These are phyloP conservation scores for Perognathus longimembris DNA, from an alignment of 2,113 vertebrate species.

Conservation along the genomic window DNA sequence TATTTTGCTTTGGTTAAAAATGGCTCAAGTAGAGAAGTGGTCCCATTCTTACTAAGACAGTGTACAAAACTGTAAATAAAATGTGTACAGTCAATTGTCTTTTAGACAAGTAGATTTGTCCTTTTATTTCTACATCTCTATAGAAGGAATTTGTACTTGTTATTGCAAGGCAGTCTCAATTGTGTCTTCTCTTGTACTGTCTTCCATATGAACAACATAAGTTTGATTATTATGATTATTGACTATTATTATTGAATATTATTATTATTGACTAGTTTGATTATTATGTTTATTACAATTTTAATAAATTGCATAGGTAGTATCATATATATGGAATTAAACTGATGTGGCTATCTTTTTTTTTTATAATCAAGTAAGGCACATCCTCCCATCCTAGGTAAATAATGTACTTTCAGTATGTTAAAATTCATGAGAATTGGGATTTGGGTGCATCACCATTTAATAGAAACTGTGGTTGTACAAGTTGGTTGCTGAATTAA, in stretches of 20 bases:
- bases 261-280: constrained; percentile 83
- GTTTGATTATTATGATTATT: too few species aligned
- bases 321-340: constrained; percentile 81
- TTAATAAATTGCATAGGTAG: constrained; percentile 86
- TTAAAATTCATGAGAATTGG: constrained; percentile 70
- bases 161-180: constrained; percentile 86
- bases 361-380: constrained; percentile 77
- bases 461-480: constrained; percentile 21
- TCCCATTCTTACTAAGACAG: too few species aligned
- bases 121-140: constrained; percentile 89
- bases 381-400: constrained; percentile 55
- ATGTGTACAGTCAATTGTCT: too few species aligned
- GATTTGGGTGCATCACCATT: constrained; percentile 62
- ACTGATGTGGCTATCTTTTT: constrained; percentile 78
- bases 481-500: too few species aligned
- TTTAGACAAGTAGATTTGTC: constrained; percentile 92
- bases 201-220: constrained; percentile 82
- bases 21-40: too few species aligned
- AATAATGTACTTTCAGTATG: constrained; percentile 61
- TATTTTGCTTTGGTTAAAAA: too few species aligned
- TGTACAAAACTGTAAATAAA: too few species aligned
- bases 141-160: constrained; percentile 85
- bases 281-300: constrained; percentile 78
- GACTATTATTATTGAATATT: too few species aligned
- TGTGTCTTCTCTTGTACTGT: constrained; percentile 86